Percentiles rank a stretch among this genome's conserved stretches.
Evolutionary conservation across 2,113 vertebrate species (phyloP).

Genomic region (Columbina picui): DNA sequence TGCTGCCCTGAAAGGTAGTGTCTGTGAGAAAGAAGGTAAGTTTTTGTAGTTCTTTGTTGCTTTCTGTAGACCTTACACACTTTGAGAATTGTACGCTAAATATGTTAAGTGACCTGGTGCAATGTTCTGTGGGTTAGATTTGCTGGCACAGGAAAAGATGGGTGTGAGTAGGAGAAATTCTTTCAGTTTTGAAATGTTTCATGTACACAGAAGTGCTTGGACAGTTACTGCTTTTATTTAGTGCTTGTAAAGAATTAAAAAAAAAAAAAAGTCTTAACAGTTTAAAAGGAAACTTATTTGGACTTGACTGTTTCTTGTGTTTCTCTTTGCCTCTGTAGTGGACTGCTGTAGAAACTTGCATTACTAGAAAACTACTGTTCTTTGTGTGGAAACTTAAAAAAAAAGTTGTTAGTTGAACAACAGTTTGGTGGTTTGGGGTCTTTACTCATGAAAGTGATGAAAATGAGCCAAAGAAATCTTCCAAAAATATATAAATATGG

Average conservation of each 20-base stretch:
- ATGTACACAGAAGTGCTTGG: neutral
- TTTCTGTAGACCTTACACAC: neutral
- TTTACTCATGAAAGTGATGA: neutral
- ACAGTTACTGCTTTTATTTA: neutral
- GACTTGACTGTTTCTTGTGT: neutral
- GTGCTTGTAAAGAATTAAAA: neutral
- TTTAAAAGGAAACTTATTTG: neutral
- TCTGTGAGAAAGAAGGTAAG: constrained; percentile 58
- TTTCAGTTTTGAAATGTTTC: neutral
- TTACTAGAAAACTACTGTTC: neutral
- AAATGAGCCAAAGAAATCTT: neutral
- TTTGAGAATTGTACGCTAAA: neutral
- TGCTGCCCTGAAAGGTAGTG: neutral
- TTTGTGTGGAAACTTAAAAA: neutral
- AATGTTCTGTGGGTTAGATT: neutral
- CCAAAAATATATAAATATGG: neutral
- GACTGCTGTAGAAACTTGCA: neutral
- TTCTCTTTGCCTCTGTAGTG: neutral
- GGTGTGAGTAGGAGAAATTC: neutral
- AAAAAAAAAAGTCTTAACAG: neutral
- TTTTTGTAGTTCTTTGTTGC: neutral
- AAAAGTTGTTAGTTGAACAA: neutral
- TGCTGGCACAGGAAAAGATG: neutral
- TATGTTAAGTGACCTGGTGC: neutral
- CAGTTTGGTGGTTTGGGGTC: neutral